phyloP scores from a whole-genome alignment of 2,113 vertebrate species.

The cat (Felis catus) region F.catus_Fca126_mat1.0 CM031426.1:49920501-49921000 shows the following conservation, averaged over 20 bases:
- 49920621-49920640: not conserved
- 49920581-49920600: not conserved
- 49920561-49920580: not conserved
- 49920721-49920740: too few relatives aligned
- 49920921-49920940: not conserved
- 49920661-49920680: not conserved
- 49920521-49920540: not conserved
- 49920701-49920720: not conserved
- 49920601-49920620: not conserved
- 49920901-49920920: slow-evolving; percentile 38
- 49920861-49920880: not conserved
- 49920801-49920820: not conserved
- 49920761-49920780: not conserved
- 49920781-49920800: not conserved
- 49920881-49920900: not conserved
- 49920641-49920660: not conserved
- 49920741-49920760: not conserved
- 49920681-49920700: not conserved
- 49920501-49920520: not conserved
- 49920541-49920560: not conserved
- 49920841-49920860: not conserved
- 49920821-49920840: not conserved
- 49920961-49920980: not conserved
- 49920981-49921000: not conserved
- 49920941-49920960: not conserved